phyloP scores from a whole-genome alignment of 2,113 vertebrate genomes.

The Pituophis catenifer region DNA sequence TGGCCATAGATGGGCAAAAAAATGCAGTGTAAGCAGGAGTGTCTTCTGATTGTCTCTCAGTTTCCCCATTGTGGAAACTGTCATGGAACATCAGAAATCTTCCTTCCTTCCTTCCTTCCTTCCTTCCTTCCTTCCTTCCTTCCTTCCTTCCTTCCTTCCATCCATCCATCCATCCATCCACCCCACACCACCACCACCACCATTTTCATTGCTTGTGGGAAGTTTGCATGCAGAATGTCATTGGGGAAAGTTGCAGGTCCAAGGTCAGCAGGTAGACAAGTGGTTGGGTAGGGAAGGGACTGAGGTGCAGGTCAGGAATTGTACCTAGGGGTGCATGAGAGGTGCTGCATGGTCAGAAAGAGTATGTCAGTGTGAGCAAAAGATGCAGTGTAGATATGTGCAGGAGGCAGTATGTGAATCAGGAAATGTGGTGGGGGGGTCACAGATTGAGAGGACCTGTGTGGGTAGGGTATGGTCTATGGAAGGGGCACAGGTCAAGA shows the following conservation, averaged over 20 bases:
- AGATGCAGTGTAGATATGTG: background rate
- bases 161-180: too few relatives aligned
- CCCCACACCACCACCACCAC: too few relatives aligned
- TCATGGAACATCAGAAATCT: background rate
- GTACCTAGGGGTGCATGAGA: background rate
- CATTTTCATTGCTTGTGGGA: too few relatives aligned
- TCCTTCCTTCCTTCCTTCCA: too few relatives aligned
- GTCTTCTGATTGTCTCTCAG: background rate
- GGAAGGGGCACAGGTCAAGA: background rate
- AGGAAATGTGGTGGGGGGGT: background rate
- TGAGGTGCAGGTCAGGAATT: background rate
- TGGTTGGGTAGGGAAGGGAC: background rate
- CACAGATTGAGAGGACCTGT: background rate
- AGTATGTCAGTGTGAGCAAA: background rate
- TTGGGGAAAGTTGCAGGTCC: background rate
- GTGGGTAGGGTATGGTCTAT: background rate
- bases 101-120: background rate
- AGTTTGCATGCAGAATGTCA: background rate
- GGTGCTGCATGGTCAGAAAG: background rate
- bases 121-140: too few relatives aligned
- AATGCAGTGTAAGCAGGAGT: background rate
- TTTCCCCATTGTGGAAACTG: background rate
- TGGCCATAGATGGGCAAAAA: background rate
- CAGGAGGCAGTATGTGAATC: background rate
- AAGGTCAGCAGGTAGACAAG: background rate